A percentile compares a stretch with the other conserved stretches of the same genome.
Evolutionary conservation across 2,797 vertebrate genomes (phyloP).

Genomic region (Myiotriccus ornatus): DNA sequence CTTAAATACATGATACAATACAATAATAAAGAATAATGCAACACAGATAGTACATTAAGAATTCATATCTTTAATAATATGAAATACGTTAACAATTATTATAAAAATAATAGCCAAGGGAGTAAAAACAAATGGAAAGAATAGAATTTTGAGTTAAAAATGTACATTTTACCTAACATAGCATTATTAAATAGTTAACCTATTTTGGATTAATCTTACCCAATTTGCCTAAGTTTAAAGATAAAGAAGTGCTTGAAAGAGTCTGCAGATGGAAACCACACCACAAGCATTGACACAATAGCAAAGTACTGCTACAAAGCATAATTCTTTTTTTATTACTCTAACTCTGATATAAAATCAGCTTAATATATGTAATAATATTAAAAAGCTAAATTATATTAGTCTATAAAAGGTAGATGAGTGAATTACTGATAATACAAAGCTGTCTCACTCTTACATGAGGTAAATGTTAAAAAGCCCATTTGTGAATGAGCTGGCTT

Average conservation of each 20-base stretch:
- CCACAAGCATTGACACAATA: neutral
- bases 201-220: neutral
- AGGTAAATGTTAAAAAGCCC: neutral
- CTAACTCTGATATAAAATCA: neutral
- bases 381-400: neutral
- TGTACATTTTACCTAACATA: neutral
- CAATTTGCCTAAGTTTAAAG: neutral
- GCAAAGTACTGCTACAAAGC: neutral
- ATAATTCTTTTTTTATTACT: neutral
- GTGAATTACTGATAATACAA: neutral
- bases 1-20: neutral
- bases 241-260: neutral
- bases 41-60: neutral
- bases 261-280: neutral
- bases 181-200: neutral
- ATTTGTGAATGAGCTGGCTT: neutral
- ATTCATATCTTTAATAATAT: neutral
- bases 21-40: neutral
- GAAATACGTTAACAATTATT: neutral
- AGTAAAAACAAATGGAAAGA: neutral
- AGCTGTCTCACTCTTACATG: neutral
- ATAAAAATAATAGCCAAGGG: neutral
- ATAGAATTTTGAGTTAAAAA: neutral
- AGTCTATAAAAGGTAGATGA: neutral
- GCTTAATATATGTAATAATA: neutral